Conservation (phyloP, 2,888 invertebrate species). For the Bombyx huttoni region DNA sequence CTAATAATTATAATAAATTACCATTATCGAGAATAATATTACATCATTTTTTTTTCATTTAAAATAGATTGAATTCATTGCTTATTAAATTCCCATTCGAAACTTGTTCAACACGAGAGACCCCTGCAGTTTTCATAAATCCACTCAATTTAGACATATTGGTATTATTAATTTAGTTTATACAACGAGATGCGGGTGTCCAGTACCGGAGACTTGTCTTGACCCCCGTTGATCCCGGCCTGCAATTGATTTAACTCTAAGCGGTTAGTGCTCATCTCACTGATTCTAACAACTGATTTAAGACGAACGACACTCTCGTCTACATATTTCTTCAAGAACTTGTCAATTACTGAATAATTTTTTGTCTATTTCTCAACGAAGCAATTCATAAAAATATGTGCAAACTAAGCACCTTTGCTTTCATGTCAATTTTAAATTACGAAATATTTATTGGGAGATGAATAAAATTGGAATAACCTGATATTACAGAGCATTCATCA, state of each 20-base stretch:
- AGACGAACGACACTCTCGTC: constrained; percentile 23
- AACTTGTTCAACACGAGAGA: constrained; percentile 12
- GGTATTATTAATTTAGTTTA: constrained; percentile 41
- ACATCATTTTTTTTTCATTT: constrained; percentile 2
- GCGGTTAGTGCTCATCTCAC: constrained; percentile 23
- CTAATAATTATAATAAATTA: too few species aligned
- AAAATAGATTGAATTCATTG: not conserved
- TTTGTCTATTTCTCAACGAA: not conserved
- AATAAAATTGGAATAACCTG: not conserved
- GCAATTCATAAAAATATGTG: too few species aligned
- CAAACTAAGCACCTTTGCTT: too few species aligned
- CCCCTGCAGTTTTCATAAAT: constrained; percentile 29
- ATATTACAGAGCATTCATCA: not conserved
- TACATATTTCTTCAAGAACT: not conserved
- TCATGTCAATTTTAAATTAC: too few species aligned
- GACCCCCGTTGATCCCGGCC: constrained; percentile 24
- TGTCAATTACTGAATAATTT: not conserved
- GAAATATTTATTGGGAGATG: too few species aligned
- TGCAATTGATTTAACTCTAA: constrained; percentile 26
- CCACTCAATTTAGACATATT: constrained; percentile 39
- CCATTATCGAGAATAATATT: not conserved
- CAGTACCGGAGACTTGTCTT: constrained; percentile 39
- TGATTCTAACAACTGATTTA: constrained; percentile 41
- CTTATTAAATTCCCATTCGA: not conserved
- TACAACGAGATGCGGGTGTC: constrained; percentile 55